These are phyloP conservation scores for Tenebrio molitor DNA, from an alignment of 1,140 invertebrate species.

Conservation along the genomic window DNA sequence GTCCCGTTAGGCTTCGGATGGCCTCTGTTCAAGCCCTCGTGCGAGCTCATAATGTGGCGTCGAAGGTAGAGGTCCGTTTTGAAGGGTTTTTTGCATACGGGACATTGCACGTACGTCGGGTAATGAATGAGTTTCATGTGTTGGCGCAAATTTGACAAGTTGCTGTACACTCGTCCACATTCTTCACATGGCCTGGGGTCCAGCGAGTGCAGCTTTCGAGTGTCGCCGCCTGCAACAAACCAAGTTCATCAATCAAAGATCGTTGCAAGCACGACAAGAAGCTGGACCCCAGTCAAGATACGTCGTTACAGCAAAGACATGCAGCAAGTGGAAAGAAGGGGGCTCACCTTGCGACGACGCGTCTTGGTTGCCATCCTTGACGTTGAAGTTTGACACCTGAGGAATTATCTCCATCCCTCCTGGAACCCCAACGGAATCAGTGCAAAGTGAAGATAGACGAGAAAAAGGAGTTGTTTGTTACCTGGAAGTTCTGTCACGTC, in stretches of 20 bases:
- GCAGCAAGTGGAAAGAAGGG: no score
- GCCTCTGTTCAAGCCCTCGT: slow-evolving; percentile 63
- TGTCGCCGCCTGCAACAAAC: slow-evolving; percentile 65
- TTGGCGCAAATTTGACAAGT: slow-evolving; percentile 84
- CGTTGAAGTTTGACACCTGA: slow-evolving; percentile 51
- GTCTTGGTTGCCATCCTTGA: slow-evolving; percentile 54
- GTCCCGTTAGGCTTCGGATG: background rate
- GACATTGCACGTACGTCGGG: slow-evolving; percentile 81
- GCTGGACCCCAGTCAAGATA: slow-evolving; percentile 51
- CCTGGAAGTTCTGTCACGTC: slow-evolving; percentile 54
- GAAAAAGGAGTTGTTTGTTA: no score
- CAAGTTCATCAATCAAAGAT: slow-evolving; percentile 50
- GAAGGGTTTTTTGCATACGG: slow-evolving; percentile 81
- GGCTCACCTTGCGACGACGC: slow-evolving; percentile 53
- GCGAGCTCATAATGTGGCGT: slow-evolving; percentile 75
- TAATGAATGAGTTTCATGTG: slow-evolving; percentile 86
- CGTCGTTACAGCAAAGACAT: no score
- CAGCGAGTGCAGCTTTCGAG: slow-evolving; percentile 74
- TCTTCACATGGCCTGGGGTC: slow-evolving; percentile 79
- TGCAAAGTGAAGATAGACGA: background rate
- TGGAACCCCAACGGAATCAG: slow-evolving; percentile 49
- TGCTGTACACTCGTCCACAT: slow-evolving; percentile 85
- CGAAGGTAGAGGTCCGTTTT: slow-evolving; percentile 84
- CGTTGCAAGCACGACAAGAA: slow-evolving; percentile 60
- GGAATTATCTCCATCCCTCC: slow-evolving; percentile 63